Conservation (phyloP, 2,113 vertebrate species). For the Aramus guarauna region DNA sequence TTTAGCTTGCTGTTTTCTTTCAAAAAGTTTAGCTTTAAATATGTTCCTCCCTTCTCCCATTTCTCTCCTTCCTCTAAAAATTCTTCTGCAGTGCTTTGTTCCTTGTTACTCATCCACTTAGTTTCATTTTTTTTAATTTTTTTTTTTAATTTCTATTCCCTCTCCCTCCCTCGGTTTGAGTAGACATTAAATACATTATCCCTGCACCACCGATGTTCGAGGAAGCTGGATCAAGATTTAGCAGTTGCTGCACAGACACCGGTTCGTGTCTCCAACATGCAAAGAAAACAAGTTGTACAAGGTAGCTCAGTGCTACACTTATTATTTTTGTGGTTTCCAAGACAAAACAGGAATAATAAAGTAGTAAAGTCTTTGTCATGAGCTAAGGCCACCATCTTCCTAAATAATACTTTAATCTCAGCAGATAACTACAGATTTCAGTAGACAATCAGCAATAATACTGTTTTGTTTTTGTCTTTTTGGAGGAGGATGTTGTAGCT, state of each 20-base stretch:
- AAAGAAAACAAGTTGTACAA: neutral
- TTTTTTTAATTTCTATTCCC: neutral
- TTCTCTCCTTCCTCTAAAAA: neutral
- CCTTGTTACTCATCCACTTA: neutral
- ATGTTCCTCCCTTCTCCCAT: neutral
- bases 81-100: neutral
- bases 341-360: neutral
- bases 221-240: neutral
- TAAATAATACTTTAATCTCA: neutral
- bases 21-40: neutral
- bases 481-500: neutral
- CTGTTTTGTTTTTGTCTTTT: neutral
- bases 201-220: neutral
- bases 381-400: neutral
- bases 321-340: neutral
- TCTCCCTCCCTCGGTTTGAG: neutral
- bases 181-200: neutral
- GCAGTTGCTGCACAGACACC: neutral
- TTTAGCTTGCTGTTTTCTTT: neutral
- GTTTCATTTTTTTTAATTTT: neutral
- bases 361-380: neutral
- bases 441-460: neutral
- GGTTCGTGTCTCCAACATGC: neutral
- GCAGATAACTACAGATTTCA: neutral
- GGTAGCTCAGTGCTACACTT: neutral